phyloP scores from a whole-genome alignment of 1,140 invertebrate genomes.

The Saccostrea cuccullata region DNA sequence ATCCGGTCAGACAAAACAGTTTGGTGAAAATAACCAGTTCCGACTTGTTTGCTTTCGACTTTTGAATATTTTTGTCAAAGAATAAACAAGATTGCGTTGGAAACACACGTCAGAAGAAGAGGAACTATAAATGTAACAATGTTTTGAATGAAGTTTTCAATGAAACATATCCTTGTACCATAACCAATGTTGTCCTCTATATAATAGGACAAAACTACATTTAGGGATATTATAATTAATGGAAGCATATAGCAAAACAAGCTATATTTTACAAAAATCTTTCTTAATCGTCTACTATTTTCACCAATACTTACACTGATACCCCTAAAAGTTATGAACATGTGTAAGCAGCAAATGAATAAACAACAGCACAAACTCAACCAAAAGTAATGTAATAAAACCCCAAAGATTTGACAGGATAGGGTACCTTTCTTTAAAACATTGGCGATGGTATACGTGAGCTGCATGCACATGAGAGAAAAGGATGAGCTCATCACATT shows the following conservation, averaged over 20 bases:
- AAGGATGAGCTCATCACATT: slow-evolving; percentile 6
- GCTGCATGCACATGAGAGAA: slow-evolving; percentile 1
- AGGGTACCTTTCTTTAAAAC: neutral
- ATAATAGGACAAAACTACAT: neutral
- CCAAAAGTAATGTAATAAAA: neutral
- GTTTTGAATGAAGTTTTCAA: neutral
- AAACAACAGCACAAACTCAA: neutral
- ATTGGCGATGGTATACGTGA: neutral
- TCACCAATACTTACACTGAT: neutral
- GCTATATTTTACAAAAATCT: neutral
- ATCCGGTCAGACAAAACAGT: no score
- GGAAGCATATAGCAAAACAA: neutral
- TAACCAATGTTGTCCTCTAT: neutral
- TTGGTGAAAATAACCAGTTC: no score
- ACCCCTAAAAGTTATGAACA: neutral
- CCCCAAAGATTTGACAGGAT: neutral
- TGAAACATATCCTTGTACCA: slow-evolving; percentile 23
- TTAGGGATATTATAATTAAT: neutral
- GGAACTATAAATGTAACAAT: no score
- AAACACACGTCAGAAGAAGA: no score
- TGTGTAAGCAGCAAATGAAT: neutral
- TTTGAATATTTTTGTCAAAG: no score
- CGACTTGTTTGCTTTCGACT: no score
- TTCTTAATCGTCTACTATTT: neutral
- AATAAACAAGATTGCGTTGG: no score